These are phyloP conservation scores for Trichomycterus rosablanca DNA, from an alignment of 2,113 vertebrate species.

Conservation along the genomic window DNA sequence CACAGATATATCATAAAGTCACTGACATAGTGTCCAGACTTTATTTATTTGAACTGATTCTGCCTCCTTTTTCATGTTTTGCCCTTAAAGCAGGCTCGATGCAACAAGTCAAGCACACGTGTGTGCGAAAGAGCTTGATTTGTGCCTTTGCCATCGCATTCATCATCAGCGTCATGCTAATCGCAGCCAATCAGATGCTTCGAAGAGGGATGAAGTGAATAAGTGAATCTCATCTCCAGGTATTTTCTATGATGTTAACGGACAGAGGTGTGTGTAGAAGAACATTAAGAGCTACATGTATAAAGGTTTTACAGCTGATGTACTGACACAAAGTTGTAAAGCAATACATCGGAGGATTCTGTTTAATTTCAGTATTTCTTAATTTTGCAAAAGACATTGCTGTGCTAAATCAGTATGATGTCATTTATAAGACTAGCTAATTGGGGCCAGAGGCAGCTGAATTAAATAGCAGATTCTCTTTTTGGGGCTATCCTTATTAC, in stretches of 20 bases:
- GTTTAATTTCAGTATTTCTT: no score
- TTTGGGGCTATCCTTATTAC: no score
- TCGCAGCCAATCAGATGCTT: conserved; percentile 95
- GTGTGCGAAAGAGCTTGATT: conserved; percentile 93
- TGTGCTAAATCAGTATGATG: no score
- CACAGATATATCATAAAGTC: no score
- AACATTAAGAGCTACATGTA: no score
- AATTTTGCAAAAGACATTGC: no score
- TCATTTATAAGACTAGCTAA: no score
- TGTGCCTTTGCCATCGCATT: conserved; percentile 96
- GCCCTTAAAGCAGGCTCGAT: conserved; percentile 79
- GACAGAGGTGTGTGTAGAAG: no score
- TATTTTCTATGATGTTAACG: not conserved
- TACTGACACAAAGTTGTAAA: not conserved
- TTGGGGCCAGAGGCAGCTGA: no score
- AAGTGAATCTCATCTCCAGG: not conserved
- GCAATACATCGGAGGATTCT: conserved; percentile 5
- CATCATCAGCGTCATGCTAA: conserved; percentile 98
- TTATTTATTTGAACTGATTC: conserved; percentile 5
- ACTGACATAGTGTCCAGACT: no score
- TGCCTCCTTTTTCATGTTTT: conserved; percentile 9
- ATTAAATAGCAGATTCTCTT: no score
- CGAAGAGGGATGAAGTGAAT: conserved; percentile 88
- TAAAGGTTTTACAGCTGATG: no score
- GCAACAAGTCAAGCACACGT: conserved; percentile 96